Conservation (phyloP, 2,888 invertebrate genomes). For the Parnassius glacialis region DNA sequence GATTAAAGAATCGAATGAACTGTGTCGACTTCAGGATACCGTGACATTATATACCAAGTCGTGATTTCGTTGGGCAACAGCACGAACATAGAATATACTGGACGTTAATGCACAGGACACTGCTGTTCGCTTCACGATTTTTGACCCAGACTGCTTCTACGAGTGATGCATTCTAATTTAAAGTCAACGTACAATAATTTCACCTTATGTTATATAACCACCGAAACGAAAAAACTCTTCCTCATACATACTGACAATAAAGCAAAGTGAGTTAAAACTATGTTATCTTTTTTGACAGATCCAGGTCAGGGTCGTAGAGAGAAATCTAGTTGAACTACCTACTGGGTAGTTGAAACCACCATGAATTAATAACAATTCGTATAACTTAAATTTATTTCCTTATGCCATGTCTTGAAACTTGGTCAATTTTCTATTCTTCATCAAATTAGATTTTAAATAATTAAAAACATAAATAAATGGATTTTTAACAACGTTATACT, state of each 20-base stretch:
- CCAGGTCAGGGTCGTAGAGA: slow-evolving; percentile 39
- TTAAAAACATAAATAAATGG: too few relatives aligned
- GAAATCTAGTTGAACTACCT: slow-evolving; percentile 33
- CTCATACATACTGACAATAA: slow-evolving; percentile 7
- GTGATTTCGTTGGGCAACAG: slow-evolving; percentile 63
- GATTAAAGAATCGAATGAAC: slow-evolving; percentile 57
- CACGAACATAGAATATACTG: slow-evolving; percentile 42
- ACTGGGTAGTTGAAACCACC: slow-evolving; percentile 25
- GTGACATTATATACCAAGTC: slow-evolving; percentile 68
- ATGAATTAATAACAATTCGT: neutral
- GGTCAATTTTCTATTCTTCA: too few relatives aligned
- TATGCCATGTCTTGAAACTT: too few relatives aligned
- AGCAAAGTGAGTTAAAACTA: neutral
- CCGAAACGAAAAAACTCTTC: slow-evolving; percentile 45
- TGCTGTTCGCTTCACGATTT: slow-evolving; percentile 58
- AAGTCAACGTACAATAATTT: slow-evolving; percentile 66
- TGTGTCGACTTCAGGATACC: slow-evolving; percentile 64
- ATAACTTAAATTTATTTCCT: neutral
- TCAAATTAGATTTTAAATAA: too few relatives aligned
- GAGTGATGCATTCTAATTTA: slow-evolving; percentile 70
- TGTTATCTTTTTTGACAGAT: slow-evolving; percentile 27
- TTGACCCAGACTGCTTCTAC: slow-evolving; percentile 69
- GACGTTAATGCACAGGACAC: slow-evolving; percentile 66
- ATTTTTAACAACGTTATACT: too few relatives aligned
- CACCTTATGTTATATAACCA: slow-evolving; percentile 68